Conservation (phyloP, 2,113 vertebrate genomes). For the Zapus hudsonius region DNA sequence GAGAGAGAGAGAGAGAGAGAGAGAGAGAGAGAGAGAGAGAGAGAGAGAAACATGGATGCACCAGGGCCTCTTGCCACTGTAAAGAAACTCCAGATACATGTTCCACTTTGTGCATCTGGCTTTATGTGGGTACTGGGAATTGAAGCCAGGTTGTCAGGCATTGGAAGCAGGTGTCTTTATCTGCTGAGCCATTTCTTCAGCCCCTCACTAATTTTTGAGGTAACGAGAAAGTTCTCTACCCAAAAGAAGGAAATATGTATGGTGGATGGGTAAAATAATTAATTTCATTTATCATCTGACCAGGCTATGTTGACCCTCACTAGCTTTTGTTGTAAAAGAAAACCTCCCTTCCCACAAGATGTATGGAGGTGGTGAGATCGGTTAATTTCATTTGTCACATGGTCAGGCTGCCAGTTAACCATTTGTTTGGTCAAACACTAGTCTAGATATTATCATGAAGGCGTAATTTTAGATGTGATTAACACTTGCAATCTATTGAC, state of each 20-base stretch:
- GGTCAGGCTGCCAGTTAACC: background rate
- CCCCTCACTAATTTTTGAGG: background rate
- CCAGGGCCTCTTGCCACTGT: background rate
- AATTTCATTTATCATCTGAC: background rate
- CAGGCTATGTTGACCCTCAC: no score
- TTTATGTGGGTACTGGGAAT: no score
- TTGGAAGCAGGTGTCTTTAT: no score
- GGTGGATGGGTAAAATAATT: no score
- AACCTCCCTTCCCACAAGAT: background rate
- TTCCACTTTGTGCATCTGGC: no score
- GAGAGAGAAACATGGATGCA: no score
- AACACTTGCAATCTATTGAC: background rate
- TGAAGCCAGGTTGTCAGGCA: no score
- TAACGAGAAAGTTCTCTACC: background rate
- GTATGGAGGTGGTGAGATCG: fast-evolving
- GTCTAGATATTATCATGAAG: background rate
- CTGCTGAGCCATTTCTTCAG: no score
- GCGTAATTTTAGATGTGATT: background rate
- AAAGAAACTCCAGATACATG: no score
- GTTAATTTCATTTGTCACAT: background rate
- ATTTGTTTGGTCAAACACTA: background rate
- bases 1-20: no score
- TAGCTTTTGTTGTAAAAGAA: background rate
- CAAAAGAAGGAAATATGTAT: background rate
- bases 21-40: no score